Conservation (phyloP, 2,113 vertebrate species). For the Felis chaus region DNA sequence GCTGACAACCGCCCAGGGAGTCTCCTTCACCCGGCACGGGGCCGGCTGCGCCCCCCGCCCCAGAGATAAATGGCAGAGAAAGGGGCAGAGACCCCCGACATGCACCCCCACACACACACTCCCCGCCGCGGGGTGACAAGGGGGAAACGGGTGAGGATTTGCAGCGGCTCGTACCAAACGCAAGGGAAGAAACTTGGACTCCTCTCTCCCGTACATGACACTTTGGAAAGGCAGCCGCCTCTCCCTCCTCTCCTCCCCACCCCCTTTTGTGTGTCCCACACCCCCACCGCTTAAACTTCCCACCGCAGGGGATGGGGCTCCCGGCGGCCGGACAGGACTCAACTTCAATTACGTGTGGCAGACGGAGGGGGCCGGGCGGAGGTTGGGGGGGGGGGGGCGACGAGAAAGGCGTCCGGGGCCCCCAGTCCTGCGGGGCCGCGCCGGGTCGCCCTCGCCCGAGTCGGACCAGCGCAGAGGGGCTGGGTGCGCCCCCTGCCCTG, state of each 20-base stretch:
- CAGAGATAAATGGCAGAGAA: background rate
- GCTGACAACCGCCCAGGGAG: background rate
- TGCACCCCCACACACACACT: background rate
- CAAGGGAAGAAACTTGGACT: constrained; percentile 56
- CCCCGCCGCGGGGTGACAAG: background rate
- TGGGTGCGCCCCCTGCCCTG: background rate
- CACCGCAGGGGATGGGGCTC: background rate
- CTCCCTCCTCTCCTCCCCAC: background rate
- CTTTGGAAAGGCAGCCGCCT: background rate
- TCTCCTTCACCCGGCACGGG: background rate
- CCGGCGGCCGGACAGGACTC: background rate
- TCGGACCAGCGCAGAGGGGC: background rate
- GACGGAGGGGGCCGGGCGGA: too few relatives aligned
- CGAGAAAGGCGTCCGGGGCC: background rate
- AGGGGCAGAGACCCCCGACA: background rate
- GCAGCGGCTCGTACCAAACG: background rate
- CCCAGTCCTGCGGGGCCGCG: background rate
- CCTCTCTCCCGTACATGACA: background rate
- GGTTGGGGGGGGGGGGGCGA: too few relatives aligned
- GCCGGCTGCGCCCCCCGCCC: background rate
- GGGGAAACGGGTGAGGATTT: background rate
- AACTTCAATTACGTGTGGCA: background rate
- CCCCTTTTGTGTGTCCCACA: background rate
- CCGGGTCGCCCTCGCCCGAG: background rate
- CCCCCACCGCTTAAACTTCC: constrained; percentile 22